Conservation (phyloP, 2,797 vertebrate genomes). For the Zenarchopterus dispar region DNA sequence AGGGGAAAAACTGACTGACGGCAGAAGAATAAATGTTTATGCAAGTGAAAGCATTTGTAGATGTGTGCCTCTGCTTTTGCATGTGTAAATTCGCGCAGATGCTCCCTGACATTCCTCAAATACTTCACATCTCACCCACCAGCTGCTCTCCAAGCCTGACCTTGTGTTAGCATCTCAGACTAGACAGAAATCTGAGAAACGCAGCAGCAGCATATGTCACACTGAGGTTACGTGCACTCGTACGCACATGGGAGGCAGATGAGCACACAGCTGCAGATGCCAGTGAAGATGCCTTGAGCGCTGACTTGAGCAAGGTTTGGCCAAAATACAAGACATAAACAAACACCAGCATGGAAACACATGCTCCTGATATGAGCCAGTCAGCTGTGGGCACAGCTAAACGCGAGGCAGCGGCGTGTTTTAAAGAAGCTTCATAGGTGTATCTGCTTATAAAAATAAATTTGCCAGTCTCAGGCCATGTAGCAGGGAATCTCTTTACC, state of each 20-base stretch:
- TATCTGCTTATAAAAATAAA: constrained; percentile 22
- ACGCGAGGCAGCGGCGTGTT: constrained; percentile 23
- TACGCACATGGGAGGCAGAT: constrained; percentile 40
- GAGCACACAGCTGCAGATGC: constrained; percentile 63
- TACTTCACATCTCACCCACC: constrained; percentile 73
- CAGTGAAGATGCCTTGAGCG: constrained; percentile 54
- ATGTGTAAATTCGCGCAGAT: constrained; percentile 74
- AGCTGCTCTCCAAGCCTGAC: constrained; percentile 81
- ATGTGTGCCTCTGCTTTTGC: constrained; percentile 56
- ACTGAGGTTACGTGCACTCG: constrained; percentile 40
- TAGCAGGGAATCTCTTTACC: too few relatives aligned
- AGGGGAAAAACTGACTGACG: constrained; percentile 19
- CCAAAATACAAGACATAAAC: constrained; percentile 57
- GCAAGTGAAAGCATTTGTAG: constrained; percentile 29
- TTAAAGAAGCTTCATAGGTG: constrained; percentile 23
- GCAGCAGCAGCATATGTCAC: constrained; percentile 54
- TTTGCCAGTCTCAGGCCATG: constrained; percentile 10
- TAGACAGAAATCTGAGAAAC: constrained; percentile 53
- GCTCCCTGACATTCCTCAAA: constrained; percentile 80
- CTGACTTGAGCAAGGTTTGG: constrained; percentile 39
- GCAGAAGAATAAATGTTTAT: constrained; percentile 61
- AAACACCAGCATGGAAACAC: constrained; percentile 56
- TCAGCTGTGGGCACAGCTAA: constrained; percentile 31
- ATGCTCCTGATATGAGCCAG: constrained; percentile 36
- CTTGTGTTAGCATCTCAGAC: constrained; percentile 71